phyloP scores from a whole-genome alignment of 2,888 invertebrate species.

The Dynastes maya region DNA sequence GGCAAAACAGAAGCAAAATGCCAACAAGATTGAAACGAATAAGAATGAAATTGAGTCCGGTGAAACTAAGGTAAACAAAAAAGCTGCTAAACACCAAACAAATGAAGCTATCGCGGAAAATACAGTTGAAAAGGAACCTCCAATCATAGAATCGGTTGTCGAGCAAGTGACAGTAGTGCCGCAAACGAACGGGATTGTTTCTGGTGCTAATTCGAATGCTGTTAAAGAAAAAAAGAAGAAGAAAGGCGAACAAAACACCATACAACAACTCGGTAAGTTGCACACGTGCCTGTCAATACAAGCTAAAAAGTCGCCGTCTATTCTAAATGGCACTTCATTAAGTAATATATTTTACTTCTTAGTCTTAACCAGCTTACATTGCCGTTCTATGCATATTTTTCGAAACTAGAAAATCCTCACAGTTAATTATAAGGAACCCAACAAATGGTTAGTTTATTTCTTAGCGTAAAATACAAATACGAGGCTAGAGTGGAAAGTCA shows the following conservation, averaged over 20 bases:
- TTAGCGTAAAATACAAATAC: too few relatives aligned
- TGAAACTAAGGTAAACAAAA: conserved; percentile 45
- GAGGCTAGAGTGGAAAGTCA: too few relatives aligned
- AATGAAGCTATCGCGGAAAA: conserved; percentile 38
- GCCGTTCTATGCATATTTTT: too few relatives aligned
- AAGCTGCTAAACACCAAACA: conserved; percentile 42
- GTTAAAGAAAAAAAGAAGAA: conserved; percentile 73
- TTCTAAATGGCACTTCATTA: too few relatives aligned
- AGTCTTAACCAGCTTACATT: too few relatives aligned
- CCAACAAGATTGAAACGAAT: conserved; percentile 60
- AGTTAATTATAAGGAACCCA: too few relatives aligned
- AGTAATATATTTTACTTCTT: too few relatives aligned
- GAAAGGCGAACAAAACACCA: conserved; percentile 73
- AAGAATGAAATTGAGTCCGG: conserved; percentile 54
- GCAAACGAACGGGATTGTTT: conserved; percentile 61
- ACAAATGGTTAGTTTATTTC: too few relatives aligned
- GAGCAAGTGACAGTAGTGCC: conserved; percentile 54
- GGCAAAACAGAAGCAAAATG: conserved; percentile 63
- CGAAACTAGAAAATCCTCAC: too few relatives aligned
- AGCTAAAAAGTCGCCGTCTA: neutral
- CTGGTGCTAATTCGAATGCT: conserved; percentile 53
- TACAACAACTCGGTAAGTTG: conserved; percentile 73
- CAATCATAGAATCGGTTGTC: conserved; percentile 52
- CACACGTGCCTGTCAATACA: neutral
- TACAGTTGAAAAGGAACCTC: conserved; percentile 18